Conservation (phyloP, 2,113 vertebrate genomes). For the Malurus elegans region DNA sequence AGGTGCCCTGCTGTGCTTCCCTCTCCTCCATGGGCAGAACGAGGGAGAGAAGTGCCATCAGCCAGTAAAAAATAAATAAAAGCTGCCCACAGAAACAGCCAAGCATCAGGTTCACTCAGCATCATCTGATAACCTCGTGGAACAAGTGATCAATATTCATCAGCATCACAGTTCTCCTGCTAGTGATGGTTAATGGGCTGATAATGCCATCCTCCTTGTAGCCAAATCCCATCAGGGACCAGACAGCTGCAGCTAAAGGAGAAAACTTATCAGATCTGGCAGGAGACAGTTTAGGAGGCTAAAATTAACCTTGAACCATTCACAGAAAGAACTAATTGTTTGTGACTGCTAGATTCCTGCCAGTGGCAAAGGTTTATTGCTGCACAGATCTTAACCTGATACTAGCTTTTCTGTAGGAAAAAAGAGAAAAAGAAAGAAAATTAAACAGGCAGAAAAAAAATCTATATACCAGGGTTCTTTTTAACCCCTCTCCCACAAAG, state of each 20-base stretch:
- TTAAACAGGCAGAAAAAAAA: neutral
- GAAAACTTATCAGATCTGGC: slow-evolving; percentile 65
- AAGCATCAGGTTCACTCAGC: slow-evolving; percentile 46
- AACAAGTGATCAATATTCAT: slow-evolving; percentile 72
- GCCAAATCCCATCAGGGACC: slow-evolving; percentile 63
- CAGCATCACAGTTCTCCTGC: slow-evolving; percentile 55
- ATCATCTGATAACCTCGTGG: slow-evolving; percentile 46
- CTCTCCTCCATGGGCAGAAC: neutral
- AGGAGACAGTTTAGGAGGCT: slow-evolving; percentile 63
- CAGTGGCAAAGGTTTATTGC: slow-evolving; percentile 52
- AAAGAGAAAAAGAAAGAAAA: neutral
- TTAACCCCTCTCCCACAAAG: neutral
- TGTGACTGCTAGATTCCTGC: slow-evolving; percentile 67
- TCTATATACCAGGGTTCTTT: neutral
- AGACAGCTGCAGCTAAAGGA: slow-evolving; percentile 56
- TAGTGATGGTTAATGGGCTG: slow-evolving; percentile 68
- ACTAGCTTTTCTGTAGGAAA: neutral
- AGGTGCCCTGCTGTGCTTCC: neutral
- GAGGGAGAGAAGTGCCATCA: neutral
- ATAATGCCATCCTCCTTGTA: slow-evolving; percentile 62
- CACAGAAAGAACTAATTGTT: slow-evolving; percentile 63
- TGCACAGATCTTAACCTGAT: slow-evolving; percentile 23
- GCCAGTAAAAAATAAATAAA: slow-evolving; percentile 20
- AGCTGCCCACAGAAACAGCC: slow-evolving; percentile 39
- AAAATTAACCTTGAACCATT: slow-evolving; percentile 70